A percentile compares a stretch with the other conserved stretches of the same genome.
phyloP scores from a whole-genome alignment of 2,113 vertebrate genomes.

The Brachionichthys hirsutus region DNA sequence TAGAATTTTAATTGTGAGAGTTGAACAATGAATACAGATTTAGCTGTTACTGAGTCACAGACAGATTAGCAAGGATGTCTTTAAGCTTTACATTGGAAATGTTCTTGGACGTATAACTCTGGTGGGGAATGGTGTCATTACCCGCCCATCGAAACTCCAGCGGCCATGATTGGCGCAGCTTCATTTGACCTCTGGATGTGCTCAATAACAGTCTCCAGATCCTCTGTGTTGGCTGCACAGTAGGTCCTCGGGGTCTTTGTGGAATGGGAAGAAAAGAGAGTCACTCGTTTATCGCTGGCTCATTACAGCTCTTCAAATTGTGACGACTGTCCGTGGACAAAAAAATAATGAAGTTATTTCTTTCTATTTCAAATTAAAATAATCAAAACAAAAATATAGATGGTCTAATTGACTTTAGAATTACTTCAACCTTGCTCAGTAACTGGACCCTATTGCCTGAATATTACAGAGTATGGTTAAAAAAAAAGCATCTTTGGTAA shows the following conservation, averaged over 20 bases:
- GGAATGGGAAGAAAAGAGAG: slow-evolving; percentile 5
- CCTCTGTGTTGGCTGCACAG: slow-evolving; percentile 97
- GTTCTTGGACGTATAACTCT: neutral
- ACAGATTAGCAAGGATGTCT: no score
- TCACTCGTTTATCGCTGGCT: neutral
- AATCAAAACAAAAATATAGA: neutral
- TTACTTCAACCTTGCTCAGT: no score
- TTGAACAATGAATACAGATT: no score
- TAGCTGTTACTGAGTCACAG: no score
- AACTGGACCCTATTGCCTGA: no score
- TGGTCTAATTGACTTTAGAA: neutral
- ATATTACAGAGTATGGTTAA: no score
- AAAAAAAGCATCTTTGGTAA: no score
- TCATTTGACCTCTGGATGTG: slow-evolving; percentile 82
- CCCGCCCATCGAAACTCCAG: slow-evolving; percentile 99
- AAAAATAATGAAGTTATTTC: neutral
- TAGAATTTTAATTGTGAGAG: no score
- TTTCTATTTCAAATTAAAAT: neutral
- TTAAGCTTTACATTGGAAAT: neutral
- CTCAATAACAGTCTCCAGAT: slow-evolving; percentile 90
- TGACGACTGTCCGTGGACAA: neutral
- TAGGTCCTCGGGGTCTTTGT: slow-evolving; percentile 95
- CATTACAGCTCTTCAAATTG: neutral
- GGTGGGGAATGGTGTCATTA: slow-evolving; percentile 71
- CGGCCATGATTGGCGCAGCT: slow-evolving; percentile 87